These are phyloP conservation scores for Chouioia cunea DNA, from an alignment of 2,888 invertebrate species.

Conservation along the genomic window DNA sequence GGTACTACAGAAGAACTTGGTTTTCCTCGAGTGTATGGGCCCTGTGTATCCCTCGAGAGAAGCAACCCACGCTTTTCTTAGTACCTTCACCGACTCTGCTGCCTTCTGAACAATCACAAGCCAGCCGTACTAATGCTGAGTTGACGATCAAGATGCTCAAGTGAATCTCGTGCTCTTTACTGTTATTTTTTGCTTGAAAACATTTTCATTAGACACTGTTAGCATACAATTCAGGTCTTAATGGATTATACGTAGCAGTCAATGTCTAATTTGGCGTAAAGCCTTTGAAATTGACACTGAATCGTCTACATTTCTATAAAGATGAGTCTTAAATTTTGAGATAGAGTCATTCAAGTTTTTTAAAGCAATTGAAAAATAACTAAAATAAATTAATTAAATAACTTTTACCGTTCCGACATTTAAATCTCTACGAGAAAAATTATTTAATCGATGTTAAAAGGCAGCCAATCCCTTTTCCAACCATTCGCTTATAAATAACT, in stretches of 20 bases:
- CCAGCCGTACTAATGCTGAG: slow-evolving; percentile 59
- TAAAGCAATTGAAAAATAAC: no score
- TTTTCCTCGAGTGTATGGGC: slow-evolving; percentile 62
- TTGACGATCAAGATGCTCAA: slow-evolving; percentile 33
- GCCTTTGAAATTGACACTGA: no score
- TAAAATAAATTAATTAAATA: no score
- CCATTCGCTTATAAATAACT: slow-evolving; percentile 12
- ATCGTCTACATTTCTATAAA: neutral
- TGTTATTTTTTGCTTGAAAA: neutral
- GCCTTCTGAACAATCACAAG: slow-evolving; percentile 60
- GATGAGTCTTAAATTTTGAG: slow-evolving; percentile 2
- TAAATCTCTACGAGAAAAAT: no score
- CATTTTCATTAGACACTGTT: slow-evolving; percentile 30
- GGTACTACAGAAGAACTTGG: slow-evolving; percentile 64
- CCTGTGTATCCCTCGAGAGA: slow-evolving; percentile 63
- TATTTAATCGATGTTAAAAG: no score
- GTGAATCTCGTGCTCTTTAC: slow-evolving; percentile 22
- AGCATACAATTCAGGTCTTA: slow-evolving; percentile 30
- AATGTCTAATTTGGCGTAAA: neutral
- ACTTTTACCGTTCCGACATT: no score
- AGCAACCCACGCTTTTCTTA: slow-evolving; percentile 59
- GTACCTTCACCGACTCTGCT: slow-evolving; percentile 56
- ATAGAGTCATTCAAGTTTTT: no score
- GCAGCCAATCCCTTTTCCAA: no score
- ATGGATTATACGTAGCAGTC: neutral